These are phyloP conservation scores for Phymatocera aterrima DNA, from an alignment of 2,888 invertebrate species.

Conservation along the genomic window DNA sequence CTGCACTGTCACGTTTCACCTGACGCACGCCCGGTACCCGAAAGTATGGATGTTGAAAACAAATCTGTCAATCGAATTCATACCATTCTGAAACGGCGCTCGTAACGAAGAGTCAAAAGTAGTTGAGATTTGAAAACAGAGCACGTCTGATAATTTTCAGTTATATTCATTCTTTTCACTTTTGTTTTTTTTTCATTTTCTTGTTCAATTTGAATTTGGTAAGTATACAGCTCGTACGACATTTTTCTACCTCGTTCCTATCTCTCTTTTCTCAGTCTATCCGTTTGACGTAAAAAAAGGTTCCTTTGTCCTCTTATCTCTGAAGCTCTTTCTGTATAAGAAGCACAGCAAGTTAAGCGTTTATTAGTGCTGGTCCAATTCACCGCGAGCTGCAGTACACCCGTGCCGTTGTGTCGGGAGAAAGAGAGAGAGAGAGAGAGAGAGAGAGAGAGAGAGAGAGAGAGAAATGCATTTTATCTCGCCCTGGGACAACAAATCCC, in stretches of 20 bases:
- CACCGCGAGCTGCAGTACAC: conserved; percentile 29
- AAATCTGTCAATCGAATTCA: background rate
- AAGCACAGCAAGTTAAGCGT: conserved; percentile 11
- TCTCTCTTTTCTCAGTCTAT: background rate
- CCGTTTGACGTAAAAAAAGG: background rate
- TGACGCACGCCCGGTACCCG: no score
- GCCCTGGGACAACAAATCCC: no score
- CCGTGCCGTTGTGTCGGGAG: conserved; percentile 5
- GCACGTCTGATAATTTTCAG: no score
- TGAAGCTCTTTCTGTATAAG: background rate
- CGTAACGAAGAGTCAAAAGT: background rate
- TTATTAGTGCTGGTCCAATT: conserved; percentile 17
- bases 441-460: background rate
- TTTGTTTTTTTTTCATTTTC: no score
- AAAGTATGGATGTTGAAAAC: background rate
- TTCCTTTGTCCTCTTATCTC: conserved; percentile 11
- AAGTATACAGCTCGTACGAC: background rate
- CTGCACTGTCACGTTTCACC: conserved; percentile 61
- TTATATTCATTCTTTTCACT: no score
- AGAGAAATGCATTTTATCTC: no score
- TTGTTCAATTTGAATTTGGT: no score
- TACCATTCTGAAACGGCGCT: background rate
- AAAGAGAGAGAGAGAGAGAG: background rate
- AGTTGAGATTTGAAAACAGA: background rate
- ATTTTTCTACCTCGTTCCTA: background rate